Evolutionary conservation across 2,797 vertebrate species (phyloP).

Genomic region (Salarias fasciatus): DNA sequence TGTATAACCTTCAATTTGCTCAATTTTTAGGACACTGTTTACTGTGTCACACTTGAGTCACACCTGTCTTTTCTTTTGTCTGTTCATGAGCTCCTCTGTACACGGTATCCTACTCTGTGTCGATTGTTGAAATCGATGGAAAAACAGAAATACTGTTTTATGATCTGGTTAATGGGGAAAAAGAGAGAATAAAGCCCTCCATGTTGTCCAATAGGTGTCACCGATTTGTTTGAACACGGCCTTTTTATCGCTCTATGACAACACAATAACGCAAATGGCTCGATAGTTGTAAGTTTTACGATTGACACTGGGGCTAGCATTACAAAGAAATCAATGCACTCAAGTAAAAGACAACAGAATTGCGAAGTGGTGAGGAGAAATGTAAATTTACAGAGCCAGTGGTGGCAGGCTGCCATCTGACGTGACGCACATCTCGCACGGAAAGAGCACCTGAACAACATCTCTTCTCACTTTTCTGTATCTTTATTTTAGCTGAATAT

Average conservation of each 20-base stretch:
- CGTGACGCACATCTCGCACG: not conserved
- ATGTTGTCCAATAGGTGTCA: not conserved
- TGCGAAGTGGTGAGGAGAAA: not conserved
- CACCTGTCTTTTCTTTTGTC: not conserved
- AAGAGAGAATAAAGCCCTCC: not conserved
- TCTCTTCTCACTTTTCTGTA: no score
- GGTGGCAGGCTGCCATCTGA: not conserved
- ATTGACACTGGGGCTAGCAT: not conserved
- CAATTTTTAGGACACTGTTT: not conserved
- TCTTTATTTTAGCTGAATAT: no score
- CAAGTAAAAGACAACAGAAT: not conserved
- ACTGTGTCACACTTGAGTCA: not conserved
- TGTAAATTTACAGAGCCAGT: not conserved
- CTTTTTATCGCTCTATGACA: not conserved
- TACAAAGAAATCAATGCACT: not conserved
- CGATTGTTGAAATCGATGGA: constrained; percentile 22
- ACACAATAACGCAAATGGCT: constrained; percentile 5
- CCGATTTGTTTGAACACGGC: not conserved
- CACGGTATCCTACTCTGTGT: constrained; percentile 14
- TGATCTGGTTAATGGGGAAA: not conserved
- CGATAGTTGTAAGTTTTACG: not conserved
- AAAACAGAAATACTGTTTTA: not conserved
- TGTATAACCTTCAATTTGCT: constrained; percentile 45
- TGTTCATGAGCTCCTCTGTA: not conserved
- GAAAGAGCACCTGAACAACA: constrained; percentile 7